These are phyloP conservation scores for Pseudolycoriella hygida DNA, from an alignment of 2,888 invertebrate genomes.

Conservation along the genomic window DNA sequence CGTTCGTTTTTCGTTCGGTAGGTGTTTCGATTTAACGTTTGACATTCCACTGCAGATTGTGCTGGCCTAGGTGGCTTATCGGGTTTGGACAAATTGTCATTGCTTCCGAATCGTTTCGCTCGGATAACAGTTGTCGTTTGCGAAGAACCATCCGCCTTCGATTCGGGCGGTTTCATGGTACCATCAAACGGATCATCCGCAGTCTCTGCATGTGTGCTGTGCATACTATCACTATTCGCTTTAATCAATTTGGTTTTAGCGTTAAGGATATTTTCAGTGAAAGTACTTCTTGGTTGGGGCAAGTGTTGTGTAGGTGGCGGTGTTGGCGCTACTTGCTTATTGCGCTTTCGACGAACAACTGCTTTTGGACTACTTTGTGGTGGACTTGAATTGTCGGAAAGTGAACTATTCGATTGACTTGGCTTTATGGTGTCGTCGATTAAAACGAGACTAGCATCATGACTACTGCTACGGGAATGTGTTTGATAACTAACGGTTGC, in stretches of 20 bases:
- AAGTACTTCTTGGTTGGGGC: neutral
- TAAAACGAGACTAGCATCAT: conserved; percentile 36
- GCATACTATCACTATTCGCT: neutral
- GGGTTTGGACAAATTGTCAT: conserved; percentile 21
- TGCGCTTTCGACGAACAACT: conserved; percentile 50
- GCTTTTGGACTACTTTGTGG: conserved; percentile 56
- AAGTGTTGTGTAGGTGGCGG: conserved; percentile 30
- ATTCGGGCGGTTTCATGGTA: neutral
- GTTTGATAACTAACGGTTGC: conserved; percentile 9
- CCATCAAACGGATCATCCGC: neutral
- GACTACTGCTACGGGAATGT: conserved; percentile 39
- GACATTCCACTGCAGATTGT: conserved; percentile 21
- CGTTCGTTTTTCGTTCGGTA: conserved; percentile 10
- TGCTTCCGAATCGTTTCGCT: conserved; percentile 5
- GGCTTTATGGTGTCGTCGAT: conserved; percentile 30
- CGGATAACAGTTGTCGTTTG: neutral
- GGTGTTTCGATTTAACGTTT: conserved; percentile 13
- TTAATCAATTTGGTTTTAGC: neutral
- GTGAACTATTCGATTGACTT: conserved; percentile 47
- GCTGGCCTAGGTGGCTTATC: conserved; percentile 47
- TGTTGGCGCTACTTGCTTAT: conserved; percentile 54
- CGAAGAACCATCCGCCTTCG: neutral
- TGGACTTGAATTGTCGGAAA: conserved; percentile 50
- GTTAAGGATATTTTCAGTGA: neutral
- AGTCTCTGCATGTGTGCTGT: neutral